Conservation (phyloP, 2,888 invertebrate genomes). For the Esperia sulphurella region DNA sequence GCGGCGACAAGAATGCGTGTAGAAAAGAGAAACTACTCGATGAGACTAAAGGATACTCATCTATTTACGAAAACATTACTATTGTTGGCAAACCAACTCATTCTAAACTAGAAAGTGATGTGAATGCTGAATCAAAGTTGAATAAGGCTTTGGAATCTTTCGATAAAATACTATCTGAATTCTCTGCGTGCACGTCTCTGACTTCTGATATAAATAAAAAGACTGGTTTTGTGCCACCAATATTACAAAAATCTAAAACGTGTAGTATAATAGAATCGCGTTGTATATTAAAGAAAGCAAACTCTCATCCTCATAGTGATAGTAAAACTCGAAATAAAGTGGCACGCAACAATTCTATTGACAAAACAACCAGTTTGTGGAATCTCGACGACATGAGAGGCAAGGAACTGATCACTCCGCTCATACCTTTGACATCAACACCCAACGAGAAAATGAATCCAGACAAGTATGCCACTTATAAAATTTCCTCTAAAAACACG, state of each 20-base stretch:
- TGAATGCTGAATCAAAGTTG: conserved; percentile 53
- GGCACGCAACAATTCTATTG: conserved; percentile 67
- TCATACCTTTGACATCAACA: conserved; percentile 54
- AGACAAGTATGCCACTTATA: conserved; percentile 75
- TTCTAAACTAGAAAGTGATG: conserved; percentile 23
- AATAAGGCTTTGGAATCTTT: conserved; percentile 72
- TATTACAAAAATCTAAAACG: conserved; percentile 84
- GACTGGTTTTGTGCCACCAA: conserved; percentile 66
- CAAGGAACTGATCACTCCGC: conserved; percentile 64
- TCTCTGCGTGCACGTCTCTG: conserved; percentile 49
- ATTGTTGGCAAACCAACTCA: conserved; percentile 47
- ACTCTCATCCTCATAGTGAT: conserved; percentile 65
- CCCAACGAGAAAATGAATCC: conserved; percentile 63
- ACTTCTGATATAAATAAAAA: conserved; percentile 42
- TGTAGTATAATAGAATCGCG: conserved; percentile 85
- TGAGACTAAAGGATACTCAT: conserved; percentile 67
- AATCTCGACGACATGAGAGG: conserved; percentile 79
- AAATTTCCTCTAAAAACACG: conserved; percentile 65
- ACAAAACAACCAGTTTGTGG: conserved; percentile 80
- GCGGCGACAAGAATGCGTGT: conserved; percentile 32
- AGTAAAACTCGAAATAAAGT: conserved; percentile 55
- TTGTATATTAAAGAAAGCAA: conserved; percentile 81
- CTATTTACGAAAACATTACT: conserved; percentile 72
- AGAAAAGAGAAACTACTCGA: conserved; percentile 47
- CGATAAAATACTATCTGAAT: conserved; percentile 69